Conservation (phyloP, 2,113 vertebrate species). For the Pontoporia blainvillei region DNA sequence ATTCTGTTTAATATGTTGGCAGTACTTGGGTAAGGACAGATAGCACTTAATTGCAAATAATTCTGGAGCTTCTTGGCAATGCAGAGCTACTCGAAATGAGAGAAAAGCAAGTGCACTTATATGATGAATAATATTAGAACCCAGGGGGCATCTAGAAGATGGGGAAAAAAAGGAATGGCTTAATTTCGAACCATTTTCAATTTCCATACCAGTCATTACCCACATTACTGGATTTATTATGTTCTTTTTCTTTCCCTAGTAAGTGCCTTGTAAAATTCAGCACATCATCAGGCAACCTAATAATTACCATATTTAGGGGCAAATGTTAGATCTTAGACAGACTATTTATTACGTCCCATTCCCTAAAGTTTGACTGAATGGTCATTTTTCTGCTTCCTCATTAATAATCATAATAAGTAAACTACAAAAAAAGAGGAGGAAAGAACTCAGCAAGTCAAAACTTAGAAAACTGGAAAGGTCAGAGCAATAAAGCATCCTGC, state of each 20-base stretch:
- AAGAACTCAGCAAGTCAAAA: constrained; percentile 65
- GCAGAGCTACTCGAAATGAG: constrained; percentile 62
- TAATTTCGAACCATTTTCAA: constrained; percentile 64
- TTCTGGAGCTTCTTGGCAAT: constrained; percentile 51
- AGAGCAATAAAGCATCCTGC: constrained; percentile 61
- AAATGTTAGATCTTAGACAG: constrained; percentile 57
- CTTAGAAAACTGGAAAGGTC: constrained; percentile 59
- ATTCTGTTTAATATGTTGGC: constrained; percentile 42
- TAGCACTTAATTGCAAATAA: constrained; percentile 62
- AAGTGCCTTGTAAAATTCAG: constrained; percentile 73
- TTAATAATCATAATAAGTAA: constrained; percentile 75
- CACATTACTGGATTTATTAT: constrained; percentile 75
- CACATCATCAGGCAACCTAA: constrained; percentile 66
- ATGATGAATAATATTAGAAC: constrained; percentile 75
- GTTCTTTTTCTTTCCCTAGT: constrained; percentile 66
- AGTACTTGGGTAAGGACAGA: constrained; percentile 11
- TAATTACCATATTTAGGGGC: constrained; percentile 67
- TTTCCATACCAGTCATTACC: constrained; percentile 77
- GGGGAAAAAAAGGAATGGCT: constrained; percentile 70
- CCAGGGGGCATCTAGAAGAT: constrained; percentile 60
- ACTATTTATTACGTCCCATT: constrained; percentile 58
- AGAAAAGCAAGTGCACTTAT: constrained; percentile 67
- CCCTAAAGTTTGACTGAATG: constrained; percentile 67
- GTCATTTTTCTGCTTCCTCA: constrained; percentile 66
- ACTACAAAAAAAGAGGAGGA: constrained; percentile 54